These are phyloP conservation scores for Ceyx margarethae DNA, from an alignment of 2,113 vertebrate genomes.

Conservation along the genomic window DNA sequence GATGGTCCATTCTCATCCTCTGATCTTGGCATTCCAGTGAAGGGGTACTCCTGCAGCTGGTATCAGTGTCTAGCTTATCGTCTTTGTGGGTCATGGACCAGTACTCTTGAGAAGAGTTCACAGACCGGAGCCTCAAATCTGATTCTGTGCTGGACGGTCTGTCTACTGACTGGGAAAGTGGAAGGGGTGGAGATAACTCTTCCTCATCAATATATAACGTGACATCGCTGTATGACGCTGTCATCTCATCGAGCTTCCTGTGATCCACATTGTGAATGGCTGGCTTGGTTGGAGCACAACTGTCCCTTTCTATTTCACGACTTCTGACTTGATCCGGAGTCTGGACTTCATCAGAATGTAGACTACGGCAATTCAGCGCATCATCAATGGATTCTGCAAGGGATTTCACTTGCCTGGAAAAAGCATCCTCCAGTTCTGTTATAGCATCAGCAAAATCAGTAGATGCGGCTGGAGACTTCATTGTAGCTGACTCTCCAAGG, in stretches of 20 bases:
- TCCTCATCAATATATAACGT: slow-evolving; percentile 97
- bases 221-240: slow-evolving; percentile 93
- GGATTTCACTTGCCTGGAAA: slow-evolving; percentile 95
- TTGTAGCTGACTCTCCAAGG: slow-evolving; percentile 75
- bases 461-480: slow-evolving; percentile 83
- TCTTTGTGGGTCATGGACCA: slow-evolving; percentile 92
- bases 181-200: slow-evolving; percentile 90
- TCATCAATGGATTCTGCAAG: slow-evolving; percentile 96
- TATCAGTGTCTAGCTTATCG: slow-evolving; percentile 89
- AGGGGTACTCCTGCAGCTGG: slow-evolving; percentile 91
- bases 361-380: slow-evolving; percentile 91
- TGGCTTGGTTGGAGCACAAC: slow-evolving; percentile 75
- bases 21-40: slow-evolving; percentile 90
- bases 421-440: slow-evolving; percentile 95
- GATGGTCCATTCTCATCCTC: slow-evolving; percentile 85
- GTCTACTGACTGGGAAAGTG: slow-evolving; percentile 83
- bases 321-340: slow-evolving; percentile 69
- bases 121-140: slow-evolving; percentile 82
- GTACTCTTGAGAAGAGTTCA: slow-evolving; percentile 87
- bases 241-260: slow-evolving; percentile 92
- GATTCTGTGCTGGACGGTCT: slow-evolving; percentile 86
- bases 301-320: slow-evolving; percentile 80
- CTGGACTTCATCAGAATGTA: slow-evolving; percentile 85
- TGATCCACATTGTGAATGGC: slow-evolving; percentile 77
- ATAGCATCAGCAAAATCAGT: slow-evolving; percentile 91